phyloP scores from a whole-genome alignment of 2,797 vertebrate species.

The Pseudotriccus pelzelni region DNA sequence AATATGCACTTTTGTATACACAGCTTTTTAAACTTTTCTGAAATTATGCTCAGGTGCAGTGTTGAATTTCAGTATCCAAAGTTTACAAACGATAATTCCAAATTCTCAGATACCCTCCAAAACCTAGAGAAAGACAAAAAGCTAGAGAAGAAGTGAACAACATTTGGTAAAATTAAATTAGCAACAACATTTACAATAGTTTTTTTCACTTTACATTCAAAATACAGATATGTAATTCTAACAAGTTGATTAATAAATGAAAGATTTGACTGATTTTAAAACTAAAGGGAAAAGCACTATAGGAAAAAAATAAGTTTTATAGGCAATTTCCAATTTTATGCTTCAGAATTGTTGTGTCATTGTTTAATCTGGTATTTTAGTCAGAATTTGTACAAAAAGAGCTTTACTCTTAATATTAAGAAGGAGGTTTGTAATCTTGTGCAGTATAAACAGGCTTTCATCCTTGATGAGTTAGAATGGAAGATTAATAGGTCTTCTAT shows the following conservation, averaged over 20 bases:
- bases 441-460: neutral
- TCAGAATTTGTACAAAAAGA: neutral
- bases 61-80: neutral
- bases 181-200: neutral
- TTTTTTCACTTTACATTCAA: neutral
- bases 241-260: neutral
- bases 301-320: neutral
- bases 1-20: neutral
- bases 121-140: neutral
- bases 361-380: neutral
- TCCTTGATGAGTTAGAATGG: neutral
- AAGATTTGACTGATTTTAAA: slow-evolving; percentile 4
- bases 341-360: neutral
- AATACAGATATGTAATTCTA: neutral
- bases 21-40: neutral
- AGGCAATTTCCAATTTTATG: neutral
- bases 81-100: neutral
- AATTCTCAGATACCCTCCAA: neutral
- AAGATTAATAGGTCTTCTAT: neutral
- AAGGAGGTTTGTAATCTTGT: neutral
- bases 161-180: neutral
- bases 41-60: neutral
- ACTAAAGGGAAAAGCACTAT: neutral
- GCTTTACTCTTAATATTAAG: neutral
- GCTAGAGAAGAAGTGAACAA: neutral